Evolutionary conservation across 2,888 invertebrate genomes (phyloP).

Genomic region (Chaetoderma sp.): DNA sequence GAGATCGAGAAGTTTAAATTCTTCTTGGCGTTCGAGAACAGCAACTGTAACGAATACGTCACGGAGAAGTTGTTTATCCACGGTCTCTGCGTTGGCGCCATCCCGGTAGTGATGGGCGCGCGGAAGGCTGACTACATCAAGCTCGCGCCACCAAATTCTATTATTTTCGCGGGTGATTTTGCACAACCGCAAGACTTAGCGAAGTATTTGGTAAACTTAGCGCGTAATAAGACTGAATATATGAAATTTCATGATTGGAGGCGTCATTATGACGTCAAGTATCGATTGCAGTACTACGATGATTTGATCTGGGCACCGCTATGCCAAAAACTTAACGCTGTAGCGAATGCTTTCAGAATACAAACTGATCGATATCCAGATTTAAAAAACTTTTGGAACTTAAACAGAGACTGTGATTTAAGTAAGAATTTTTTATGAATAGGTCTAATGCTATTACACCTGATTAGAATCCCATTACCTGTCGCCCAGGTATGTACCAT

Average conservation of each 20-base stretch:
- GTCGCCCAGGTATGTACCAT: too few species aligned
- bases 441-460: too few species aligned
- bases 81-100: not conserved
- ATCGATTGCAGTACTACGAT: not conserved
- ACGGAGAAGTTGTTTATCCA: constrained; percentile 1
- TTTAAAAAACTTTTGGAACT: not conserved
- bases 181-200: not conserved
- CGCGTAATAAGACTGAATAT: not conserved
- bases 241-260: constrained; percentile 4
- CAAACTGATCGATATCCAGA: too few species aligned
- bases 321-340: constrained; percentile 1
- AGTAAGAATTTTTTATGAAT: not conserved
- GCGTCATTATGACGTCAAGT: not conserved
- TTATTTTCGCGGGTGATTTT: not conserved
- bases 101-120: constrained; percentile 2
- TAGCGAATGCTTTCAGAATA: not conserved
- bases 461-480: too few species aligned
- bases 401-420: not conserved
- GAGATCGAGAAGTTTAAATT: not conserved
- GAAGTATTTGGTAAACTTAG: not conserved
- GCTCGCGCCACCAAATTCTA: not conserved
- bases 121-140: not conserved
- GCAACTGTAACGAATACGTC: constrained; percentile 2
- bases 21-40: constrained; percentile 2
- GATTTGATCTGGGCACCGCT: not conserved